phyloP scores from a whole-genome alignment of 2,797 vertebrate species.

The Octomys mimax region DNA sequence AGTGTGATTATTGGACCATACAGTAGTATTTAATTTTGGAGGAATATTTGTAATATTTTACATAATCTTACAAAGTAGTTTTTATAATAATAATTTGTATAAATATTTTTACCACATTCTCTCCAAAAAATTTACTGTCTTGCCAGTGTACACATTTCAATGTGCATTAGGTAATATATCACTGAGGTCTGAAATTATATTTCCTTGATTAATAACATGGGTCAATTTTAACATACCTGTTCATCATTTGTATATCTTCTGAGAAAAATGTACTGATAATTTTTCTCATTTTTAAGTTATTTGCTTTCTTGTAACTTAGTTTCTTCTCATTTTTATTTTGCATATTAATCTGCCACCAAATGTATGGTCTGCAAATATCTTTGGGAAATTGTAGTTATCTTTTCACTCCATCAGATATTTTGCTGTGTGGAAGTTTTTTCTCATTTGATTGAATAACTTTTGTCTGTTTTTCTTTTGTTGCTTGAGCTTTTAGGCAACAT shows the following conservation, averaged over 20 bases:
- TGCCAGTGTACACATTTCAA: neutral
- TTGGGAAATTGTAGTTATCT: neutral
- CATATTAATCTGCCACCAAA: neutral
- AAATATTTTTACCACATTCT: neutral
- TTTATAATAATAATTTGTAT: neutral
- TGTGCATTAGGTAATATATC: neutral
- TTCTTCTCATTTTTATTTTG: neutral
- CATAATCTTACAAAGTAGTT: neutral
- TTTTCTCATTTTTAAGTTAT: neutral
- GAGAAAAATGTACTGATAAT: neutral
- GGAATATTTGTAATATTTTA: neutral
- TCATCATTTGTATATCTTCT: neutral
- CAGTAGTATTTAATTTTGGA: neutral
- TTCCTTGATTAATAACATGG: neutral
- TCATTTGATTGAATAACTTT: neutral
- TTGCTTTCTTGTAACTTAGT: neutral
- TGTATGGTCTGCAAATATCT: neutral
- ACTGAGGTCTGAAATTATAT: neutral
- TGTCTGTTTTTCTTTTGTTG: neutral
- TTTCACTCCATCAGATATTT: neutral
- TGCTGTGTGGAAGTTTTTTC: neutral
- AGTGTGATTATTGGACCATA: neutral
- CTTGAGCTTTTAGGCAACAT: neutral
- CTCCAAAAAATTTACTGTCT: neutral
- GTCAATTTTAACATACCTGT: neutral